phyloP scores from a whole-genome alignment of 2,113 vertebrate genomes.

The Chionomys nivalis region DNA sequence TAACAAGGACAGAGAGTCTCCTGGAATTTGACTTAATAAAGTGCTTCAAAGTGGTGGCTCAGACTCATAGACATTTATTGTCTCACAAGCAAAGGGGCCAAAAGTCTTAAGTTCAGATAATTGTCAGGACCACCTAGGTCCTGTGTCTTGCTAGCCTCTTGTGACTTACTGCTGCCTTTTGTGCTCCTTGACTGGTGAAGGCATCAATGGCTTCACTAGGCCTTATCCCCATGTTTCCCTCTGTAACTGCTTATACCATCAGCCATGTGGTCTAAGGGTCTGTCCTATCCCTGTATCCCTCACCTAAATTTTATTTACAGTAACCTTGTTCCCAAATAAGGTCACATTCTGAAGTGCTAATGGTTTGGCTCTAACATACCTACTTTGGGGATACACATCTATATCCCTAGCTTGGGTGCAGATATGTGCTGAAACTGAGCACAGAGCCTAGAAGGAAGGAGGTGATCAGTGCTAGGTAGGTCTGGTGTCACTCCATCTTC shows the following conservation, averaged over 20 bases:
- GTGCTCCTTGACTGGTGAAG: not conserved
- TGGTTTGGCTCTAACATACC: not conserved
- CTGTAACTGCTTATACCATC: not conserved
- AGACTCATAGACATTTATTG: not conserved
- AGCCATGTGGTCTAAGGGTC: not conserved
- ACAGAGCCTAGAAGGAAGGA: not conserved
- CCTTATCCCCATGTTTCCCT: not conserved
- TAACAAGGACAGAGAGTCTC: not conserved
- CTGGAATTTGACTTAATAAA: not conserved
- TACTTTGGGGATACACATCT: not conserved
- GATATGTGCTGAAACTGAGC: not conserved
- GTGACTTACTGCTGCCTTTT: not conserved
- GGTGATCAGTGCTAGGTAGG: fast-evolving
- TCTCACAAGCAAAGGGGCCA: not conserved
- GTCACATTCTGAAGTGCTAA: not conserved
- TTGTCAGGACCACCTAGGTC: fast-evolving
- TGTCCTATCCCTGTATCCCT: not conserved
- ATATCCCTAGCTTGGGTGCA: not conserved
- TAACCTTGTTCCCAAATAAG: not conserved
- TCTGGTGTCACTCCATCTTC: not conserved
- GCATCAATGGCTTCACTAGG: fast-evolving
- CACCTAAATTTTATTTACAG: not conserved
- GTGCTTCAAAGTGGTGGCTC: not conserved
- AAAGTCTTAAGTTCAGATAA: not conserved
- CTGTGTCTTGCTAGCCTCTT: not conserved